These are phyloP conservation scores for Leucopsar rothschildi DNA, from an alignment of 2,113 vertebrate genomes.

Conservation along the genomic window DNA sequence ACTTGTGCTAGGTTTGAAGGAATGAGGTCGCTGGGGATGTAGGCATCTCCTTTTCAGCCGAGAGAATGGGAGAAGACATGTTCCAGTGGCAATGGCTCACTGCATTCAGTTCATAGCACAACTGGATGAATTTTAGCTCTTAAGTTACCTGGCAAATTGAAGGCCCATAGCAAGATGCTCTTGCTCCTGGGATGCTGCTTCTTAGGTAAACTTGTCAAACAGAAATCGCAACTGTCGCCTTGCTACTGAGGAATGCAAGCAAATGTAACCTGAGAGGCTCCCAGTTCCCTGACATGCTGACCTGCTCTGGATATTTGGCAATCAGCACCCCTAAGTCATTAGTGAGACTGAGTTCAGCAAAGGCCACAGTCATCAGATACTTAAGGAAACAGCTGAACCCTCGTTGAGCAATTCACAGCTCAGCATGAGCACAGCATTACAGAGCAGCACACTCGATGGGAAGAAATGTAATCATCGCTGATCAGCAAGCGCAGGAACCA, in stretches of 20 bases:
- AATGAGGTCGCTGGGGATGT: not conserved
- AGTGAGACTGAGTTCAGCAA: not conserved
- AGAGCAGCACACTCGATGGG: not conserved
- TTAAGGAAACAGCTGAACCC: not conserved
- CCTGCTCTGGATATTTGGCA: not conserved
- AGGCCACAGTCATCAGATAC: not conserved
- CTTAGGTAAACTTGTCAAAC: not conserved
- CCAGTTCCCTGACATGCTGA: not conserved
- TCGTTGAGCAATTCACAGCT: constrained; percentile 34
- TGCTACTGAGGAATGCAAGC: not conserved
- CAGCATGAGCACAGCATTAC: not conserved
- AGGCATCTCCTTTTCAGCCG: not conserved
- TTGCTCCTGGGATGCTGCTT: not conserved
- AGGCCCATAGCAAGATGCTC: not conserved
- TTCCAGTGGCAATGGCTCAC: not conserved
- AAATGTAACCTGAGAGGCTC: not conserved
- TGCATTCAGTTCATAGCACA: not conserved
- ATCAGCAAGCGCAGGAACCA: not conserved
- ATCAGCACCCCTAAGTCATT: not conserved
- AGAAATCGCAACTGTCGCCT: not conserved
- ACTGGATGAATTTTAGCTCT: not conserved
- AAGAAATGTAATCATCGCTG: not conserved
- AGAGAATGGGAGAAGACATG: not conserved
- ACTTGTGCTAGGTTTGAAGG: not conserved
- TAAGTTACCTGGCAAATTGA: not conserved